Percentiles rank a stretch among this genome's conserved stretches.
Conservation (phyloP, 2,888 invertebrate species). For the Agelastica alni region DNA sequence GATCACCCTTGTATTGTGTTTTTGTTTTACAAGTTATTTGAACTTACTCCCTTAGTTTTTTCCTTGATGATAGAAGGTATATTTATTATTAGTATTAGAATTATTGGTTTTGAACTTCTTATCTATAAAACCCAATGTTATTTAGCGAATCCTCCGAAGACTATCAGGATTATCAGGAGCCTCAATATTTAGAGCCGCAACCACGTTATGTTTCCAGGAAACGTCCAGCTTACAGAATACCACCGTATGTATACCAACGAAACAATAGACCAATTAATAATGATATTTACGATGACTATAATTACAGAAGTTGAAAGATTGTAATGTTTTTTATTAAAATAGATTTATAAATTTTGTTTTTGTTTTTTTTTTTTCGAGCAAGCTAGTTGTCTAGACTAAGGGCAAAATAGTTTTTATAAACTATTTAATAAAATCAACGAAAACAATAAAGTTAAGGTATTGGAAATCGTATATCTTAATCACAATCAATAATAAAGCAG, state of each 20-base stretch:
- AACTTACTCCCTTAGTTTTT: too few species aligned
- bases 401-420: too few species aligned
- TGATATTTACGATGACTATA: slow-evolving; percentile 38
- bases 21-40: too few species aligned
- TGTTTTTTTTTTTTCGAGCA: not conserved
- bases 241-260: slow-evolving; percentile 33
- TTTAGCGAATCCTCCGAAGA: slow-evolving; percentile 14
- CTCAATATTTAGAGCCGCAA: slow-evolving; percentile 16
- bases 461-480: too few species aligned
- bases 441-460: too few species aligned
- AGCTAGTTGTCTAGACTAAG: too few species aligned
- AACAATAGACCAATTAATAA: slow-evolving; percentile 33
- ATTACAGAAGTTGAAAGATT: slow-evolving; percentile 26
- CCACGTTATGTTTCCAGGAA: slow-evolving; percentile 15
- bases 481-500: too few species aligned
- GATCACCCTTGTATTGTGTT: too few species aligned
- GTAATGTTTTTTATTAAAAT: not conserved
- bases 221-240: slow-evolving; percentile 31
- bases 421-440: too few species aligned
- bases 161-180: not conserved
- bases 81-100: too few species aligned
- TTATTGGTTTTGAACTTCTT: not conserved
- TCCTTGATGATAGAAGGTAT: too few species aligned
- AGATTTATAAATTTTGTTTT: not conserved
- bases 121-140: too few species aligned